Evolutionary conservation across 2,888 invertebrate species (phyloP).

Genomic region (Ennomos quercinarius): DNA sequence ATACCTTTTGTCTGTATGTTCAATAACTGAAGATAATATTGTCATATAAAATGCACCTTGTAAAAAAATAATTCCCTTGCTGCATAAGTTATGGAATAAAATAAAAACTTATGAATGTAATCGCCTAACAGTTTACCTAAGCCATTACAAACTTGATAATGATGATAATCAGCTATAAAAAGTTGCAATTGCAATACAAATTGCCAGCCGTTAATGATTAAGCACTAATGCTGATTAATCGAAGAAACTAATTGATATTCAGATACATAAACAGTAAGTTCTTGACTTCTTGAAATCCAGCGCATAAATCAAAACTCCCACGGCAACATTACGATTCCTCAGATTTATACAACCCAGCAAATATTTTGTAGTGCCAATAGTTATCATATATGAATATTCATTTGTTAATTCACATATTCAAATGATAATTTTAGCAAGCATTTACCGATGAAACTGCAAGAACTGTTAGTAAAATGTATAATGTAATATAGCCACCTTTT

Average conservation of each 20-base stretch:
- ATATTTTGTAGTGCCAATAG: slow-evolving; percentile 39
- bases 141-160: slow-evolving; percentile 7
- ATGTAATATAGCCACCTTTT: slow-evolving; percentile 42
- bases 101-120: slow-evolving; percentile 1
- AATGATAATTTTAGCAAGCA: slow-evolving; percentile 33
- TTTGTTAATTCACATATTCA: slow-evolving; percentile 34
- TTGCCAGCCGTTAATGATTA: slow-evolving; percentile 19
- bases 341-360: slow-evolving; percentile 43
- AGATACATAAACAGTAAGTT: slow-evolving; percentile 38
- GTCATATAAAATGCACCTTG: too few species aligned
- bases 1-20: too few species aligned
- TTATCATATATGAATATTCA: slow-evolving; percentile 38
- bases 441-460: slow-evolving; percentile 42
- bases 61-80: background rate
- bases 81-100: slow-evolving; percentile 2
- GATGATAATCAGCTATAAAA: slow-evolving; percentile 5
- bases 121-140: slow-evolving; percentile 2
- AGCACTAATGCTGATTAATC: slow-evolving; percentile 32
- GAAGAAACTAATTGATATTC: slow-evolving; percentile 36
- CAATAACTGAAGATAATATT: too few species aligned
- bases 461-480: slow-evolving; percentile 42
- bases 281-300: slow-evolving; percentile 47
- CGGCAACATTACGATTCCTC: slow-evolving; percentile 46
- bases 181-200: slow-evolving; percentile 15
- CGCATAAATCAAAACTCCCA: slow-evolving; percentile 56